Evolutionary conservation across 2,888 invertebrate species (phyloP), one percentile per base, ranked within the genome.

Genomic region (Xanthia icteritia): DNA sequence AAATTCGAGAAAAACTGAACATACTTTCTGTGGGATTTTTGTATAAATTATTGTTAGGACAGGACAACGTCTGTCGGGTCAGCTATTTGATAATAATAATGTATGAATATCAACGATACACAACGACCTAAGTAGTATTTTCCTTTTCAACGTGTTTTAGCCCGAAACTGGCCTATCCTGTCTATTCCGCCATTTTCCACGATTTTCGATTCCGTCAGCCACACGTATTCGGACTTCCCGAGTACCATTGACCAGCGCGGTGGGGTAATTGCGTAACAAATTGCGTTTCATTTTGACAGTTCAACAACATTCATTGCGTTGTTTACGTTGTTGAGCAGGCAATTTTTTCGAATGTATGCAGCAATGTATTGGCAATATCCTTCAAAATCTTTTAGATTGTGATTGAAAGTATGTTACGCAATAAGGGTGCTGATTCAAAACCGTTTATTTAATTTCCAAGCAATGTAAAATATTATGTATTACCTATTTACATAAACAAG

Each of bases 401-500:
- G 15, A 45, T 15, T 45, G 4, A 5, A 4, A 45, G 4, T 45
- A 13, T 45, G 45, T 15, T 5, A 45, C 15, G 45, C 13, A 45
- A 45, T 45, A 15, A 5, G 3, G 15, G 45, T 45, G 15, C 45
- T 45, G 45, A 45, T 15, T 45, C 45, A 45, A 45, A 45, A 45
- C 45, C 13, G 45, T 45, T 45, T 45, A 15, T 17, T 48, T 65
- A 60, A 74, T 48, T 68, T 51, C 27, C 13, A 54, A 71, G 36
- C 56, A 66, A 67, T 73, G n/a, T 58, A n/a, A 73, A 73, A 36
- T 51, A 27, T 64, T 69, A 74, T 70, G n/a, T 68, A 75, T 54
- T 58, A 64, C 27, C 51, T 81, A 69, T 76, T 63, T 72, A 76
- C 68, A 69, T 69, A 77, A 86, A 77, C 74, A 77, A 77, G 82